These are phyloP conservation scores for Tiphia femorata DNA, from an alignment of 2,888 invertebrate genomes.

Conservation along the genomic window DNA sequence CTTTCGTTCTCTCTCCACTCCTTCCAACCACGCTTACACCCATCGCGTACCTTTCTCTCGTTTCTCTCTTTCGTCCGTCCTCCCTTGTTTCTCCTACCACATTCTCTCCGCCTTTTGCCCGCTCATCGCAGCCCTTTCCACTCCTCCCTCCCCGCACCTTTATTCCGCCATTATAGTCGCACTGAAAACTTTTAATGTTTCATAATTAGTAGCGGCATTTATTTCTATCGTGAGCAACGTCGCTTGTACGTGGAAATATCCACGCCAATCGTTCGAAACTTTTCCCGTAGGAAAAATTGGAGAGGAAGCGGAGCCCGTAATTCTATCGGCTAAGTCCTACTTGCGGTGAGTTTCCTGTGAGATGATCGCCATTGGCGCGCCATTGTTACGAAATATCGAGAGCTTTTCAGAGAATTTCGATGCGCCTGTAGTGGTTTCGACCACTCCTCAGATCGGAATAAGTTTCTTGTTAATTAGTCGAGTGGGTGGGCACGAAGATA, in stretches of 20 bases:
- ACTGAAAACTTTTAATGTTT: slow-evolving; percentile 47
- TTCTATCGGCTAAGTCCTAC: neutral
- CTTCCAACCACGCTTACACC: neutral
- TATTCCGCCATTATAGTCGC: neutral
- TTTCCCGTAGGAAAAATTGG: neutral
- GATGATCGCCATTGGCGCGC: neutral
- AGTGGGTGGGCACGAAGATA: too few species aligned
- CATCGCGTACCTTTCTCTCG: too few species aligned
- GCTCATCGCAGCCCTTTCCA: too few species aligned
- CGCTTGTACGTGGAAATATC: slow-evolving; percentile 11
- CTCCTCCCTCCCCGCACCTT: too few species aligned
- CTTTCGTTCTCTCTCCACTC: neutral
- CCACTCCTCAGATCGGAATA: too few species aligned
- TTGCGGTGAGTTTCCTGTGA: neutral
- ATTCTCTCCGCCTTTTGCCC: too few species aligned
- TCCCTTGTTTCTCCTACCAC: too few species aligned
- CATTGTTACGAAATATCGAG: slow-evolving; percentile 3
- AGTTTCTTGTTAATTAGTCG: too few species aligned
- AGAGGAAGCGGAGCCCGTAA: neutral
- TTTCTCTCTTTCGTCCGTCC: neutral
- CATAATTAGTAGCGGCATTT: slow-evolving; percentile 47
- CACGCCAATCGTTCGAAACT: slow-evolving; percentile 2
- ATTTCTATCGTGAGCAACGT: slow-evolving; percentile 25
- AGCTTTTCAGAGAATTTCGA: neutral
- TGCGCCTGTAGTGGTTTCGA: too few species aligned